Evolutionary conservation across 2,888 invertebrate species (phyloP), one percentile per base, ranked within the genome.

Genomic region (Eucera pruinosa): DNA sequence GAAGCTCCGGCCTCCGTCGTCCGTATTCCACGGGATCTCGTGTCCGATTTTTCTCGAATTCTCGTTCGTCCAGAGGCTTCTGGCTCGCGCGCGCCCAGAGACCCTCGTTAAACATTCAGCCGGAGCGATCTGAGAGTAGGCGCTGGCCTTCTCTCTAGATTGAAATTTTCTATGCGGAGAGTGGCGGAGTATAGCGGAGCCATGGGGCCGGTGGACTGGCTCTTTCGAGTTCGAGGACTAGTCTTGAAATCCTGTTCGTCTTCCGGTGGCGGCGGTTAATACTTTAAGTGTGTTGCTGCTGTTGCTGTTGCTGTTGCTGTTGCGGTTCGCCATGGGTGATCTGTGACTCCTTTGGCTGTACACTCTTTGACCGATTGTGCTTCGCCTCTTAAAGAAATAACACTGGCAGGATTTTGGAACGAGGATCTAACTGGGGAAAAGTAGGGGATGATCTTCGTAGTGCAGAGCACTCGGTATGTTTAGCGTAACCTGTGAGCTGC

Each of bases 161-260:
- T 91, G 91, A 91, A 91, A 91, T 92, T 90, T 91, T 86, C 89
- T 88, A 90, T 90, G 90, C 90, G n/a, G n/a, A n/a, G n/a, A n/a
- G n/a, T n/a, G n/a, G n/a, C n/a, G n/a, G n/a, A n/a, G n/a, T n/a
- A n/a, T n/a, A n/a, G n/a, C n/a, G n/a, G n/a, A n/a, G n/a, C n/a
- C n/a, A n/a, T n/a, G n/a, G n/a, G n/a, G n/a, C n/a, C n/a, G n/a
- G 52, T 11, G 54, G 3, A 9, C 1, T 6, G 36, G 9, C 2
- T 47, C 50, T 43, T 55, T 55, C 57, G 57, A 48, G 33, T 61
- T 20, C 33, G 50, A 66, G 55, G 41, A 36, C 25, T 11, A 2
- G 13, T 4, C 43, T 54, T 43, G 27, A 25, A 15, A 67, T 61
- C 48, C 58, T 48, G 50, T 39, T 33, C 62, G 69, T 61, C 50